phyloP scores from a whole-genome alignment of 2,113 vertebrate species.

The Grammomys surdaster region DNA sequence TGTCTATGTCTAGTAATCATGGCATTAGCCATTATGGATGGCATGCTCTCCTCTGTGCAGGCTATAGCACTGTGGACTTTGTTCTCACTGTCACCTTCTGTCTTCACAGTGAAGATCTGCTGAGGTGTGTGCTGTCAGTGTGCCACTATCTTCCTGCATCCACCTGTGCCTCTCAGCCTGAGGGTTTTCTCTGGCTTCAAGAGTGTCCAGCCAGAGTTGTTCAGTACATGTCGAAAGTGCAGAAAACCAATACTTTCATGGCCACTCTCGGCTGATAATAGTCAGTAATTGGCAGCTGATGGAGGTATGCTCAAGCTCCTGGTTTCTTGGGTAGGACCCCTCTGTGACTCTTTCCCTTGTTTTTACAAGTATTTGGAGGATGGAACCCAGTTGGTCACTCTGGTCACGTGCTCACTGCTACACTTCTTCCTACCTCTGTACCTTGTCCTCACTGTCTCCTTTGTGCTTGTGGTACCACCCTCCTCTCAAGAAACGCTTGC shows the following conservation, averaged over 20 bases:
- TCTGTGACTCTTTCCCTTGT: neutral
- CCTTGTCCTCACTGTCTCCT: fast-evolving
- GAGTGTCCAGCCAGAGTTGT: neutral
- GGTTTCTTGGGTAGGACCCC: neutral
- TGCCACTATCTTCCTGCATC: neutral
- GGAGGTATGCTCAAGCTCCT: neutral
- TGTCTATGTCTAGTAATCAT: neutral
- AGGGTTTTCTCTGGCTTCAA: neutral
- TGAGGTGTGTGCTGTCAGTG: fast-evolving
- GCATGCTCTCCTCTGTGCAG: neutral
- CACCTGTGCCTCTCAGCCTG: neutral
- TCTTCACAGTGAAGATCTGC: neutral
- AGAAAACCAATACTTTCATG: neutral
- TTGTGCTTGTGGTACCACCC: too few species aligned
- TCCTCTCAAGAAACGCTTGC: neutral
- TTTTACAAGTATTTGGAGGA: neutral
- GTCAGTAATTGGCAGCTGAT: neutral
- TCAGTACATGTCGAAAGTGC: neutral
- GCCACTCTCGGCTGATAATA: neutral
- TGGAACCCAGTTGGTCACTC: neutral
- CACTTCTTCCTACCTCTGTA: neutral
- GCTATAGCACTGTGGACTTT: neutral
- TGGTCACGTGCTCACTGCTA: neutral
- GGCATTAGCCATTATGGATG: neutral
- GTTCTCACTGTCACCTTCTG: neutral